Evolutionary conservation across 2,797 vertebrate genomes (phyloP).

Genomic region (Distichodus sexfasciatus): DNA sequence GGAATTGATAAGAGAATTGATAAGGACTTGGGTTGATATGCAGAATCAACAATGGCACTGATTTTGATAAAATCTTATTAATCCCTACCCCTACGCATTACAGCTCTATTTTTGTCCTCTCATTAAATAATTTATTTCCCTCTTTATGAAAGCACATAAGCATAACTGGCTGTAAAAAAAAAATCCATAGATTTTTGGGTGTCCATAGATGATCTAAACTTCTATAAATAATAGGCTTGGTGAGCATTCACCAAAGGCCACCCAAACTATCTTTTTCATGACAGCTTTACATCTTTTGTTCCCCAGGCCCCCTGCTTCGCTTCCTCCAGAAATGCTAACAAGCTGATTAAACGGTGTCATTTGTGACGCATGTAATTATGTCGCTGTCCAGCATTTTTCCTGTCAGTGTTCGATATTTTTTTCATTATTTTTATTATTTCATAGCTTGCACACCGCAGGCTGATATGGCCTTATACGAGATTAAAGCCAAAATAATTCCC

Average conservation of each 20-base stretch:
- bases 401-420: slow-evolving; percentile 30
- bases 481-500: slow-evolving; percentile 70
- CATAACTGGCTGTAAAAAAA: too few relatives aligned
- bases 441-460: slow-evolving; percentile 35
- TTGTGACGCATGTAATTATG: slow-evolving; percentile 59
- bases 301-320: not conserved
- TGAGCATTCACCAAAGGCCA: not conserved
- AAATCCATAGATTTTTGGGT: too few relatives aligned
- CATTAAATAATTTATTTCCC: too few relatives aligned
- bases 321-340: slow-evolving; percentile 49
- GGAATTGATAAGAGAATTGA: too few relatives aligned
- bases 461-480: slow-evolving; percentile 57
- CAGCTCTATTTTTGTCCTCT: too few relatives aligned
- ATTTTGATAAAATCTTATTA: too few relatives aligned
- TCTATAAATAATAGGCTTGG: not conserved
- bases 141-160: too few relatives aligned
- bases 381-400: slow-evolving; percentile 50
- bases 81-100: too few relatives aligned
- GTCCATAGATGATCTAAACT: not conserved
- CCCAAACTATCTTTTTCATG: not conserved
- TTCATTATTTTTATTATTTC: slow-evolving; percentile 47
- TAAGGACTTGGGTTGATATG: too few relatives aligned
- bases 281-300: slow-evolving; percentile 44
- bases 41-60: too few relatives aligned
- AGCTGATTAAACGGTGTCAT: slow-evolving; percentile 62